phyloP scores from a whole-genome alignment of 2,888 invertebrate genomes.

The Terebella lapidaria region DNA sequence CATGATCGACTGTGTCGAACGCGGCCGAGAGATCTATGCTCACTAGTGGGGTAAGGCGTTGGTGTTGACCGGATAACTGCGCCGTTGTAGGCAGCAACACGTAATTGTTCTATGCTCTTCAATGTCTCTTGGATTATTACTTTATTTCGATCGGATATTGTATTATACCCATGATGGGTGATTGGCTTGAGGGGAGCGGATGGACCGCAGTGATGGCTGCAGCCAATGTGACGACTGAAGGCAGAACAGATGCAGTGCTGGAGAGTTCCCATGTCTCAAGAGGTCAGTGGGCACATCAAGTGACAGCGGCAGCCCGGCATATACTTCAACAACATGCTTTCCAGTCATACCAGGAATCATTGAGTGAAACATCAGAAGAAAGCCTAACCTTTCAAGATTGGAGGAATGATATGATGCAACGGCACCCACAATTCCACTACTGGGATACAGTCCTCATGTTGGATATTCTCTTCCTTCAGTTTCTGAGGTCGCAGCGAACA shows the following conservation, averaged over 20 bases:
- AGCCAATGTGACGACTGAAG: constrained; percentile 24
- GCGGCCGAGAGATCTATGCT: no score
- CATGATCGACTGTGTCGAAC: no score
- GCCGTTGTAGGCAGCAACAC: no score
- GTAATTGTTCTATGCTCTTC: no score
- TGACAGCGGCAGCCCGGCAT: constrained; percentile 22
- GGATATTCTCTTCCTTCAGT: constrained; percentile 7
- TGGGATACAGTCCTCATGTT: constrained; percentile 14
- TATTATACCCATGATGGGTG: constrained; percentile 29
- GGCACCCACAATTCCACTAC: constrained; percentile 15
- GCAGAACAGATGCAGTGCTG: constrained; percentile 26
- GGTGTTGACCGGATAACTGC: no score
- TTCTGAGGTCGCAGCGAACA: constrained; percentile 14
- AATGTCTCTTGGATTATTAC: no score
- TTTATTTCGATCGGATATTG: no score
- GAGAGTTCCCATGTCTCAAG: constrained; percentile 21
- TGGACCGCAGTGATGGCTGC: constrained; percentile 22
- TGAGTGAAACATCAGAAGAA: not conserved
- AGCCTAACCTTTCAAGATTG: constrained; percentile 6
- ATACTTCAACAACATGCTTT: constrained; percentile 17
- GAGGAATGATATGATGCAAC: not conserved
- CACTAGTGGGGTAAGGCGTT: no score
- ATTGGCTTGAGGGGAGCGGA: constrained; percentile 29
- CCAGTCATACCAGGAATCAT: not conserved
- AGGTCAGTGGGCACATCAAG: constrained; percentile 21